phyloP scores from a whole-genome alignment of 2,113 vertebrate genomes.

The Chrysemys picta region DNA sequence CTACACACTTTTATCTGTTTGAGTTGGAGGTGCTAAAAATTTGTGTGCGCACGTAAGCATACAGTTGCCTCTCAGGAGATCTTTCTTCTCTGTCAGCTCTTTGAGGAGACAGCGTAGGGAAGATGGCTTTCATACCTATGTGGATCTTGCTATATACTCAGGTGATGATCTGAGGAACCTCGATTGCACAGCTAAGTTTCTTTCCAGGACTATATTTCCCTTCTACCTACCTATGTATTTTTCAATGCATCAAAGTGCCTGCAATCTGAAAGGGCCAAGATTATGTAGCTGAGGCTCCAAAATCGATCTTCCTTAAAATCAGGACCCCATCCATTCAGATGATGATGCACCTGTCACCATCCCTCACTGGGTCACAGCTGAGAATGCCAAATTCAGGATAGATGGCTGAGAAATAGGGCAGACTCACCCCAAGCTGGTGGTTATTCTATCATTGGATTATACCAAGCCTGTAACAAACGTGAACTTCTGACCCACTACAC shows the following conservation, averaged over 20 bases:
- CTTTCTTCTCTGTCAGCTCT: background rate
- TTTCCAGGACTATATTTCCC: background rate
- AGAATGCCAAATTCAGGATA: no score
- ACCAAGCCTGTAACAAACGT: no score
- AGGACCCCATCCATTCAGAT: background rate
- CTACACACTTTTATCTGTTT: background rate
- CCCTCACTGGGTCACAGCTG: no score
- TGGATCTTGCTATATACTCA: background rate
- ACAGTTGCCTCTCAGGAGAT: background rate
- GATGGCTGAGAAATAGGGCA: no score
- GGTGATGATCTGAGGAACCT: background rate
- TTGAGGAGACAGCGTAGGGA: background rate
- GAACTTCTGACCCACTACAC: no score
- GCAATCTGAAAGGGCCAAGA: background rate
- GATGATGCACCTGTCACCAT: background rate
- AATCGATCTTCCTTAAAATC: background rate
- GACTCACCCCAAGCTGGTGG: no score
- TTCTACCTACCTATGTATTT: background rate
- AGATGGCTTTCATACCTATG: background rate
- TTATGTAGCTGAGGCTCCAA: background rate
- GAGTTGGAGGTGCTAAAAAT: background rate
- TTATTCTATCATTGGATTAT: no score
- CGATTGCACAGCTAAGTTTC: background rate
- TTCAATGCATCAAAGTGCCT: background rate
- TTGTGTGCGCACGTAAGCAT: background rate